phyloP scores from a whole-genome alignment of 1,140 invertebrate genomes.

The Drosophila nikananu region DNA sequence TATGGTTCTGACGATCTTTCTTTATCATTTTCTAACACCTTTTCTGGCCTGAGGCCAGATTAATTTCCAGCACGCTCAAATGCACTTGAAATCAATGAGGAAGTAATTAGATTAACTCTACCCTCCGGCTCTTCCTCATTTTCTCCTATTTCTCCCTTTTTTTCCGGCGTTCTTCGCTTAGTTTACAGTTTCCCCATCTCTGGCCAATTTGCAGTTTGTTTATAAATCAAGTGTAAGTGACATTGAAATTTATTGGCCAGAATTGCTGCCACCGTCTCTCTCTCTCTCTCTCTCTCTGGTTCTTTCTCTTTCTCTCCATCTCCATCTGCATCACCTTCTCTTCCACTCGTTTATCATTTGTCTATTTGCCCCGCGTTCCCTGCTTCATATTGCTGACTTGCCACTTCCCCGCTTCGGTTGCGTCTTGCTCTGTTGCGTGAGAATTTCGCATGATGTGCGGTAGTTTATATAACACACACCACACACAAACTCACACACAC shows the following conservation, averaged over 20 bases:
- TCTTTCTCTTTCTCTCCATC: not conserved
- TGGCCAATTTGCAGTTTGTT: constrained; percentile 43
- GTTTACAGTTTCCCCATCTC: constrained; percentile 15
- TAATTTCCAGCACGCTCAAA: constrained; percentile 55
- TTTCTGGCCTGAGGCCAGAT: constrained; percentile 16
- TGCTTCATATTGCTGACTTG: not conserved
- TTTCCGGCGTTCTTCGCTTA: not conserved
- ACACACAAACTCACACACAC: no score
- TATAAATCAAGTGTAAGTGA: constrained; percentile 82
- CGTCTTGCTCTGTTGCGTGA: constrained; percentile 74
- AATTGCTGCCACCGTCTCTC: constrained; percentile 12
- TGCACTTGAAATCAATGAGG: constrained; percentile 73
- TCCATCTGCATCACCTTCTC: constrained; percentile 13
- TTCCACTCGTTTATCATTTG: constrained; percentile 45
- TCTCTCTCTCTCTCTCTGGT: not conserved
- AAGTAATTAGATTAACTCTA: constrained; percentile 71
- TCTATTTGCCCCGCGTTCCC: constrained; percentile 30
- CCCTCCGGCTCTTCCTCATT: constrained; percentile 10
- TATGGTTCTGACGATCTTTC: not conserved
- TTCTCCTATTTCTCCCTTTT: constrained; percentile 14
- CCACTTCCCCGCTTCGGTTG: constrained; percentile 2
- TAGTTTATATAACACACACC: constrained; percentile 45
- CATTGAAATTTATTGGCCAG: constrained; percentile 77
- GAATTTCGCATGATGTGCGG: constrained; percentile 73
- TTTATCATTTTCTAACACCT: not conserved